Base-by-base conservation (phyloP, 2,797 vertebrate species). In the Bovichtus diacanthus region DNA sequence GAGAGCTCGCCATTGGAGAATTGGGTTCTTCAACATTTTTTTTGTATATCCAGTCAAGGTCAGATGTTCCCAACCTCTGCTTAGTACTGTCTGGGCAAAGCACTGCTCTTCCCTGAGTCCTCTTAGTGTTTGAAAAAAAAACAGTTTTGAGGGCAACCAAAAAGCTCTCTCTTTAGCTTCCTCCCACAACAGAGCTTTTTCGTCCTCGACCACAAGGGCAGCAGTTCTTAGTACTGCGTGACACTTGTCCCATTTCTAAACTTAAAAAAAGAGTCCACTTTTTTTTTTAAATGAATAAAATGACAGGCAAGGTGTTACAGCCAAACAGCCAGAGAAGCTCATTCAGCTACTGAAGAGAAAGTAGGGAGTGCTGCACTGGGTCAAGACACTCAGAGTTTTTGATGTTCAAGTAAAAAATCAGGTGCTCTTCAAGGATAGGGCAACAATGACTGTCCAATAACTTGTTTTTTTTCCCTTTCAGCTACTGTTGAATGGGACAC, bases 71-170 rank as follows among this genome's bases (percentile, higher is more conserved):
- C 39, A 19, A 58, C 55, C 82, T 78, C 65, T 79, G 63, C 60
- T 78, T 21, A 72, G 79, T 38, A 49, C 49, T 74, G 70, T 79
- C 56, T 64, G 61, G 59, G 36, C 43, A 51, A 55, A 81, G 31
- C 19, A 46, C 34, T 38, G 64, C 49, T 76, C 72, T 85, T 68
- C 75, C 63, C 53, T 74, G 56, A 80, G 74, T 70, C 64, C 58
- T 87, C 70, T 71, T 27, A 47, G 31, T 51, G 47, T 83, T 82
- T 86, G 44, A 84, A n/a, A n/a, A n/a, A n/a, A n/a, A 82, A 85
- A 76, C 36, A n/a, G 55, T 81, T 83, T 65, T 76, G 29, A 63
- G 70, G 70, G 65, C 72, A 64, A 73, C 72, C 13, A 50, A 82
- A 78, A 71, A 70, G 70, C 63, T 56, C 21, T 71, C 16, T 76